Percentiles rank a stretch among this genome's conserved stretches.
Conservation (phyloP, 2,888 invertebrate species). For the Iselma pallidipennis region DNA sequence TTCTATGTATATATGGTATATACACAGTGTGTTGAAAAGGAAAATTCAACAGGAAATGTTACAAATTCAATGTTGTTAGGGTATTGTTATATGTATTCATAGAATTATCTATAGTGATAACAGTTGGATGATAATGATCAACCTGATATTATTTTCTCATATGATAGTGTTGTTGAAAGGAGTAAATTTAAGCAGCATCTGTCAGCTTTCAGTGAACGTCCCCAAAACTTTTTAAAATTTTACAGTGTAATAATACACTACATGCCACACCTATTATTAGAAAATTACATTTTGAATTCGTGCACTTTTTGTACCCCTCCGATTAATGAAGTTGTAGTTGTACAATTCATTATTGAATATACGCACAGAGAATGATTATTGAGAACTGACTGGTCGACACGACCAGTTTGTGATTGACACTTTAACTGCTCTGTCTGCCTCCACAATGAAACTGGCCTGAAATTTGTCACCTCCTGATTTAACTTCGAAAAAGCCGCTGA, state of each 20-base stretch:
- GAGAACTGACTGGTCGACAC: conserved; percentile 24
- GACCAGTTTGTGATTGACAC: conserved; percentile 43
- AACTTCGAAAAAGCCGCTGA: conserved; percentile 26
- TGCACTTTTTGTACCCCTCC: conserved; percentile 34
- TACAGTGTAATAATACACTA: conserved; percentile 21
- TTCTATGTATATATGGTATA: no score
- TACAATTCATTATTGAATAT: conserved; percentile 18
- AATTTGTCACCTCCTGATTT: conserved; percentile 44
- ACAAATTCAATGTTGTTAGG: not conserved
- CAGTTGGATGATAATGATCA: not conserved
- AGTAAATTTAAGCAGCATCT: conserved; percentile 1
- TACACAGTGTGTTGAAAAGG: no score
- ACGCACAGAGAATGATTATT: conserved; percentile 14
- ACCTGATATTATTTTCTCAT: not conserved
- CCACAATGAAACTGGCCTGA: conserved; percentile 39
- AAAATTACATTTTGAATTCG: conserved; percentile 35
- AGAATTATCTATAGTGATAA: not conserved
- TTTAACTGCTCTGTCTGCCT: conserved; percentile 42
- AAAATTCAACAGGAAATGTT: not conserved
- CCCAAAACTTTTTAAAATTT: conserved; percentile 16
- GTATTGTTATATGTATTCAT: not conserved
- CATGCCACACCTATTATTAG: conserved; percentile 29
- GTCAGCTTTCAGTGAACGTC: conserved; percentile 2
- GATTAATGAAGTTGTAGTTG: conserved; percentile 36
- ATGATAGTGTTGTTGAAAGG: not conserved